Evolutionary conservation across 2,888 invertebrate species (phyloP).

Genomic region (Troglohyphantes excavatus): DNA sequence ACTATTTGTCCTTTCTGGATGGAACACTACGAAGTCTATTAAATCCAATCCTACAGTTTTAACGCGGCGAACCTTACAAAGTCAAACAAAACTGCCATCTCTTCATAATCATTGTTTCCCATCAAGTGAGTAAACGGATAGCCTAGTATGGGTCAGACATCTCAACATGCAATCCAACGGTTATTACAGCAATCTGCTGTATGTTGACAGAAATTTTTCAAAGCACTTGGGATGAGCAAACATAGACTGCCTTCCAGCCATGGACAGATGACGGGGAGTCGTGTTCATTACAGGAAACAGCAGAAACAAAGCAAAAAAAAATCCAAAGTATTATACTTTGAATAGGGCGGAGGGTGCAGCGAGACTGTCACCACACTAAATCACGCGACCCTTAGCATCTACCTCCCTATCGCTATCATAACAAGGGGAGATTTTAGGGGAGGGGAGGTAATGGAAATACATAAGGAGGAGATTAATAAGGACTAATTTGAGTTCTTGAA

Average conservation of each 20-base stretch:
- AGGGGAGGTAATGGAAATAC: slow-evolving; percentile 35
- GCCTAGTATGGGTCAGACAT: neutral
- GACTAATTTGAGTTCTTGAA: slow-evolving; percentile 66
- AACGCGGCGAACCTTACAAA: neutral
- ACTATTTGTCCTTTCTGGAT: slow-evolving; percentile 9
- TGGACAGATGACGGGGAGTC: neutral
- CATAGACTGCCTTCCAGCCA: neutral
- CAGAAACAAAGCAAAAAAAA: slow-evolving; percentile 33
- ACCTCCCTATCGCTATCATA: slow-evolving; percentile 16
- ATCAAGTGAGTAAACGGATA: neutral
- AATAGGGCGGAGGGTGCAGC: neutral
- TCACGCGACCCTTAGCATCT: slow-evolving; percentile 8
- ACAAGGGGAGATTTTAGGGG: neutral
- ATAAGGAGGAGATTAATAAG: slow-evolving; percentile 73
- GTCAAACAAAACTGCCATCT: neutral
- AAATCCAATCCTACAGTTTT: neutral
- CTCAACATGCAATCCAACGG: neutral
- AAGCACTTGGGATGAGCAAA: neutral
- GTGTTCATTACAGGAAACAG: slow-evolving; percentile 10
- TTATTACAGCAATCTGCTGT: neutral
- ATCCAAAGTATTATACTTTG: slow-evolving; percentile 56
- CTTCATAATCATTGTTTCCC: neutral
- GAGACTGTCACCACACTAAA: slow-evolving; percentile 60
- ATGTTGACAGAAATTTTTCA: slow-evolving; percentile 29
- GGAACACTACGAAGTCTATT: neutral